phyloP scores from a whole-genome alignment of 2,113 vertebrate species.

The Atlantisia rogersi region DNA sequence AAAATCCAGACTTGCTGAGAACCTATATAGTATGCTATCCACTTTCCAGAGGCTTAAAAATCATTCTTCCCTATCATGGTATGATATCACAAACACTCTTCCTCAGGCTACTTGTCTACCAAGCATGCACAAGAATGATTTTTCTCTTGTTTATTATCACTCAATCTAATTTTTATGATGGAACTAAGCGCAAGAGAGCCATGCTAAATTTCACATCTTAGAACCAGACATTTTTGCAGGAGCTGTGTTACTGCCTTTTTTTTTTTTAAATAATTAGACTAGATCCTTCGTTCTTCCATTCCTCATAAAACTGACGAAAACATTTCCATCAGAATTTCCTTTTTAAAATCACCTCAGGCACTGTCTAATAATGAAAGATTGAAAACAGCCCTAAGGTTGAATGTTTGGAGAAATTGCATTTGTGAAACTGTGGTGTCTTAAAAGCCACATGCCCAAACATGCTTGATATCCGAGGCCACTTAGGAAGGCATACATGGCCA shows the following conservation, averaged over 20 bases:
- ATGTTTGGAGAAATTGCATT: not conserved
- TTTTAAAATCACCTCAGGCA: not conserved
- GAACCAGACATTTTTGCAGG: conserved; percentile 33
- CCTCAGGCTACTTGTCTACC: conserved; percentile 14
- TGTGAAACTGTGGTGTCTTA: not conserved
- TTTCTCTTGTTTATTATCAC: conserved; percentile 16
- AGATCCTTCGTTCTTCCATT: not conserved
- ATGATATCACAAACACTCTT: conserved; percentile 8
- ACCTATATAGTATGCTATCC: not conserved
- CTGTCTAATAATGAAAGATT: not conserved
- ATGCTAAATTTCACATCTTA: conserved; percentile 28
- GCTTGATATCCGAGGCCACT: not conserved
- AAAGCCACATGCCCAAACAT: not conserved
- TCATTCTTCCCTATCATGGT: not conserved
- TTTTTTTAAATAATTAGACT: not conserved
- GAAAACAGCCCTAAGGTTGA: not conserved
- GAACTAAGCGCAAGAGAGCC: conserved; percentile 3
- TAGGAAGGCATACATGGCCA: not conserved
- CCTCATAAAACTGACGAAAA: not conserved
- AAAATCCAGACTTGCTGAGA: not conserved
- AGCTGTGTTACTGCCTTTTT: not conserved
- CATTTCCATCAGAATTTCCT: conserved; percentile 1
- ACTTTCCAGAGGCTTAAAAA: not conserved
- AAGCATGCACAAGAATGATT: conserved; percentile 10
- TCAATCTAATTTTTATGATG: conserved; percentile 7